Percentiles rank a stretch among this genome's conserved stretches.
phyloP scores from a whole-genome alignment of 1,140 invertebrate genomes.

The Drosophila bifasciata region DNA sequence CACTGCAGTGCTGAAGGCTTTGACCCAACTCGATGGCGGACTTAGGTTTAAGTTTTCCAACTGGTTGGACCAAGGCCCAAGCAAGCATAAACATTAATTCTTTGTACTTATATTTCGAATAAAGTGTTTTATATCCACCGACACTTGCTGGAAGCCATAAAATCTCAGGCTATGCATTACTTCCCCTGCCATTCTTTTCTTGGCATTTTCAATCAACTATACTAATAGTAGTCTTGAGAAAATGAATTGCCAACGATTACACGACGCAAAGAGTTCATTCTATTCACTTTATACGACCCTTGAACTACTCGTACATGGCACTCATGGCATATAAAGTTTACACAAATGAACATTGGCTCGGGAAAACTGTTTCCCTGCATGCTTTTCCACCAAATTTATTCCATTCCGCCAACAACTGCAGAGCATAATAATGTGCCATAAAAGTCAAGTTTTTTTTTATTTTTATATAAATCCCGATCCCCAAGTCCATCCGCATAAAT shows the following conservation, averaged over 20 bases:
- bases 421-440: slow-evolving; percentile 45
- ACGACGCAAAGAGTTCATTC: slow-evolving; percentile 30
- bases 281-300: slow-evolving; percentile 23
- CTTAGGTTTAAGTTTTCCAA: neutral
- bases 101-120: no score
- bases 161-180: no score
- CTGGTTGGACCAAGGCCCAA: neutral
- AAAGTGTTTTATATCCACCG: no score
- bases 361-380: slow-evolving; percentile 26
- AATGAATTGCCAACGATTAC: neutral
- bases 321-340: slow-evolving; percentile 28
- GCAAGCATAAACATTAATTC: no score
- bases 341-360: slow-evolving; percentile 34
- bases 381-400: slow-evolving; percentile 52
- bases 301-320: slow-evolving; percentile 13
- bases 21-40: neutral
- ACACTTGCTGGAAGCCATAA: no score
- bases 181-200: no score
- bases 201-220: no score
- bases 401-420: slow-evolving; percentile 20
- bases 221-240: no score
- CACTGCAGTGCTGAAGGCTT: neutral
- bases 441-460: slow-evolving; percentile 33
- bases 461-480: slow-evolving; percentile 11
- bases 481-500: slow-evolving; percentile 40